phyloP scores from a whole-genome alignment of 2,113 vertebrate species.

The Bambusicola thoracicus region DNA sequence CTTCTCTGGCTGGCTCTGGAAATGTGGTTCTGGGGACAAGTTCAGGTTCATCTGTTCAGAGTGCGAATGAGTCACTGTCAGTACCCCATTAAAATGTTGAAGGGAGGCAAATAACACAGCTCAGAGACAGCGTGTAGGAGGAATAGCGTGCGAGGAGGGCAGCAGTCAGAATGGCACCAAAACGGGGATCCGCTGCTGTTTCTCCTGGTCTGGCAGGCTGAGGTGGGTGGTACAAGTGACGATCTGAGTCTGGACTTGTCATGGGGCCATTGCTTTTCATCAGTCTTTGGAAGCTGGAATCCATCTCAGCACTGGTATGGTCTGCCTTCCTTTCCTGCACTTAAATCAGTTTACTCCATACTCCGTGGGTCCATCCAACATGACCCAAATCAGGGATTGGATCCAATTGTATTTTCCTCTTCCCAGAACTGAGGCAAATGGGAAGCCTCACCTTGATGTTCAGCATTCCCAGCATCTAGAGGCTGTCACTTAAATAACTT shows the following conservation, averaged over 20 bases:
- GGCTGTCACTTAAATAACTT: neutral
- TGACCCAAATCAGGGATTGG: neutral
- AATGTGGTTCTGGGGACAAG: neutral
- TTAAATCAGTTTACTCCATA: conserved; percentile 18
- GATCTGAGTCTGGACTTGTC: neutral
- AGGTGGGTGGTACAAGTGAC: neutral
- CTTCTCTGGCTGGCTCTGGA: neutral
- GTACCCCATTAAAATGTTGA: conserved; percentile 43
- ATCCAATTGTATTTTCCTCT: neutral
- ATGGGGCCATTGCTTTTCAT: neutral
- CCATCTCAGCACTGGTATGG: neutral
- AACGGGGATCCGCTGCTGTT: neutral
- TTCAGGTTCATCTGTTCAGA: neutral
- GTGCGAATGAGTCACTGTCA: neutral
- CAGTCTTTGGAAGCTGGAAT: neutral
- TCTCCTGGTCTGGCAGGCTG: neutral
- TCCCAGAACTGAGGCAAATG: neutral
- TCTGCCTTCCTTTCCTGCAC: neutral
- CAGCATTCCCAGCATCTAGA: neutral
- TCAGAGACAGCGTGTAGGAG: neutral
- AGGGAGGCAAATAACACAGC: conserved; percentile 10
- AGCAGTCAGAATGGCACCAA: neutral
- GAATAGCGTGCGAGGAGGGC: neutral
- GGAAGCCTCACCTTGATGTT: neutral
- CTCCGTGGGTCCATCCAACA: neutral